Base-by-base conservation (phyloP, 1,140 invertebrate species). In the Lycorma delicatula region DNA sequence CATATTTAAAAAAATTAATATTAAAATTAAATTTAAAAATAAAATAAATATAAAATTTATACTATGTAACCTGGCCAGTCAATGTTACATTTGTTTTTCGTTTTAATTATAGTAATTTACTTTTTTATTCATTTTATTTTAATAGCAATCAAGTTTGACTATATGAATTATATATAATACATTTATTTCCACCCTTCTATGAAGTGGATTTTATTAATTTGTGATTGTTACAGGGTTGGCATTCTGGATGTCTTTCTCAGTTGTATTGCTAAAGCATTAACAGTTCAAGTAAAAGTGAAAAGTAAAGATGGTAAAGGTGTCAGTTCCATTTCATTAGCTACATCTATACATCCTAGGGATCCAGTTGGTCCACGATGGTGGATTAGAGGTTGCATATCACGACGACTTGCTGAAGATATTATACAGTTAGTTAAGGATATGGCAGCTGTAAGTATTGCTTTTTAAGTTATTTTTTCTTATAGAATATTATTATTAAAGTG, bases 391-490 rank as follows among this genome's bases (percentile, higher is more conserved):
- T 77, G 80, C 46, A 89, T 92, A 62, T 82, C 84, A 6, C 79
- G 84, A 57, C 89, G 91, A 69, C 79, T 95, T 47, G 89, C 93
- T 3, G 86, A 92, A 72, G 84, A 87, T 46, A 91, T 97, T 26
- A 90, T 94, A 25, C 81, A 82, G 50, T 78, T 98, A 2, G 79
- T 98, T 0, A 84, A 87, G 59, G 93, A 98, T 69, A 92, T 98
- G 89, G 85, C 89, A 16, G 81, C 87, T 64, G 91, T 94, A 77
- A 81, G 81, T 74, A 29, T 47, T 16, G 20, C 20, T 47, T 12
- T n/a, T 13, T 47, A 22, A 13, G 44, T 20, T 13, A n/a, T n/a
- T n/a, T n/a, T n/a, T n/a, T n/a, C n/a, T n/a, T n/a, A n/a, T n/a
- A n/a, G n/a, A n/a, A n/a, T n/a, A n/a, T n/a, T n/a, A n/a, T n/a